Evolutionary conservation across 2,113 vertebrate species (phyloP).

Genomic region (Ploceus nigricollis): DNA sequence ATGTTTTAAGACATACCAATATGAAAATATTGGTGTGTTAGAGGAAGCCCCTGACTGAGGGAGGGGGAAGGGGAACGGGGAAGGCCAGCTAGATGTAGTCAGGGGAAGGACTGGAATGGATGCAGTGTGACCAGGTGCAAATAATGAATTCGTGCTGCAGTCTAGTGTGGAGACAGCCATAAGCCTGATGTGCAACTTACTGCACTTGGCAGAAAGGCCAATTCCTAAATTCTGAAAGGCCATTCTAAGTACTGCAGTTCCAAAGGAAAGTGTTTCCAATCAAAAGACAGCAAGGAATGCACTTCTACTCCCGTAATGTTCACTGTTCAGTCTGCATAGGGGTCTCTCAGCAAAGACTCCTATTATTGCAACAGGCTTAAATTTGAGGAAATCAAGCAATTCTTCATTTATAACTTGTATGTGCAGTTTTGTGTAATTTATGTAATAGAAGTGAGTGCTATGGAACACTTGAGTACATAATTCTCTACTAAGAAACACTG

Average conservation of each 20-base stretch:
- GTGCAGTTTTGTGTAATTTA: not conserved
- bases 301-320: not conserved
- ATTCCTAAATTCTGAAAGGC: too few relatives aligned
- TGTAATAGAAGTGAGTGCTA: not conserved
- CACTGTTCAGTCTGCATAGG: not conserved
- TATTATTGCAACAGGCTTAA: not conserved
- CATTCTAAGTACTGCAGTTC: not conserved
- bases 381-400: not conserved
- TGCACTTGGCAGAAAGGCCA: not conserved
- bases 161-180: not conserved
- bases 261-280: not conserved
- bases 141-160: not conserved
- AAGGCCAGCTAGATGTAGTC: not conserved
- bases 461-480: not conserved
- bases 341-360: not conserved
- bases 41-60: not conserved
- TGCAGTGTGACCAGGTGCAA: not conserved
- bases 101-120: not conserved
- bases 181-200: not conserved
- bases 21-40: not conserved
- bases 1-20: fast-evolving
- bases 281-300: not conserved
- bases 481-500: not conserved
- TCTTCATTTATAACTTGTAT: not conserved
- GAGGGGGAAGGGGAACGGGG: too few relatives aligned